A percentile compares a stretch with the other conserved stretches of the same genome.
phyloP scores from a whole-genome alignment of 2,888 invertebrate genomes.

The Nezara viridula region DNA sequence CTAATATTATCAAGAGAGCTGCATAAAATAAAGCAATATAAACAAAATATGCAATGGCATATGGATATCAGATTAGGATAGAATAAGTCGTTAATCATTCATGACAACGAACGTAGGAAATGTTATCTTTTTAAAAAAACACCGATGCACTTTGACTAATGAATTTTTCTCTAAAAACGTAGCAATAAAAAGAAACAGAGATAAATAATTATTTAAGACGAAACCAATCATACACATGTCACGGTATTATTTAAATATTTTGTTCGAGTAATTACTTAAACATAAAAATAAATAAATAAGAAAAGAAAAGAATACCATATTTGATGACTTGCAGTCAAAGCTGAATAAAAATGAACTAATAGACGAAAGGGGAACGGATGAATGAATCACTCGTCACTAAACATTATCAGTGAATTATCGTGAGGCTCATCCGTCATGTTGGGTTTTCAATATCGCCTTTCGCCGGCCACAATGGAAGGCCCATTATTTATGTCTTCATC shows the following conservation, averaged over 20 bases:
- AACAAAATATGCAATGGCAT: neutral
- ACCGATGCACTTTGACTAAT: neutral
- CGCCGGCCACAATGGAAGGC: neutral
- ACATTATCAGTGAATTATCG: conserved; percentile 28
- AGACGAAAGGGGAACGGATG: conserved; percentile 25
- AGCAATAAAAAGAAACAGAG: neutral
- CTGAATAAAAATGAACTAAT: conserved; percentile 30
- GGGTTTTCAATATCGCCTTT: neutral
- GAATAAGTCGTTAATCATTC: neutral
- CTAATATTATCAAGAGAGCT: too few species aligned
- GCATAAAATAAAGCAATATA: neutral
- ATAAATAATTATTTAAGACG: neutral
- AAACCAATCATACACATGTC: neutral
- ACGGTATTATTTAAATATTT: neutral
- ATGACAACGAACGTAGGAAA: neutral
- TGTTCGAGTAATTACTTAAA: neutral
- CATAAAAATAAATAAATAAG: neutral
- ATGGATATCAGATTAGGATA: neutral
- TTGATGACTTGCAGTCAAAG: conserved; percentile 35
- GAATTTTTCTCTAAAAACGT: neutral
- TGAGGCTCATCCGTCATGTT: neutral
- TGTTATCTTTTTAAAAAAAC: neutral
- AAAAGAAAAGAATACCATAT: neutral
- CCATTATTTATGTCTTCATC: conserved; percentile 26
- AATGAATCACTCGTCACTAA: conserved; percentile 16